phyloP scores from a whole-genome alignment of 2,888 invertebrate genomes.

The Folsomia candida region DNA sequence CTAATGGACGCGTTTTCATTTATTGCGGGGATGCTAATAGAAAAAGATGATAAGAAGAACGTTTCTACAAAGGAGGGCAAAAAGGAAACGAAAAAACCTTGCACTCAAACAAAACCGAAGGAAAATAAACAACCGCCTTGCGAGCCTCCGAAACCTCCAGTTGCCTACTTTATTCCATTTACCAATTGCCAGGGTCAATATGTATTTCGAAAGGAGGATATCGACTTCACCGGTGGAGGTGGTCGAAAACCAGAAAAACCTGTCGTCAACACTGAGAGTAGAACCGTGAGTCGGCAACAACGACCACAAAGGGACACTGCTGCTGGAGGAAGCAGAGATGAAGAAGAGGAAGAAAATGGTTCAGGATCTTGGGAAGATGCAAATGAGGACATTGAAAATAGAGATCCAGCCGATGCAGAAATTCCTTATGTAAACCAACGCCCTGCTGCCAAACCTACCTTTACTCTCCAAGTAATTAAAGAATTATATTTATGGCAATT shows the following conservation, averaged over 20 bases:
- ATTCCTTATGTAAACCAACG: too few species aligned
- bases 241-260: background rate
- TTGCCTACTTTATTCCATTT: constrained; percentile 18
- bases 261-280: background rate
- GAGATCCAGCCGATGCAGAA: background rate
- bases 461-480: too few species aligned
- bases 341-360: background rate
- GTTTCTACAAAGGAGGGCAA: background rate
- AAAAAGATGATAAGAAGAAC: background rate
- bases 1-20: constrained; percentile 4
- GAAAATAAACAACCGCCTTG: background rate
- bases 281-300: constrained; percentile 4
- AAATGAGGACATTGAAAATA: background rate
- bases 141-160: constrained; percentile 20
- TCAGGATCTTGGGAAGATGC: background rate
- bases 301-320: background rate
- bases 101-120: background rate
- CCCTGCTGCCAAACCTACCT: too few species aligned
- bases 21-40: constrained; percentile 19
- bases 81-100: background rate
- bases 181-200: constrained; percentile 1
- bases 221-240: background rate
- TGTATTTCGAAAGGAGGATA: background rate
- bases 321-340: background rate
- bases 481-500: too few species aligned